Conservation (phyloP, 53 echinoderm and acorn worm genomes). For the Luidia sarsii region DNA sequence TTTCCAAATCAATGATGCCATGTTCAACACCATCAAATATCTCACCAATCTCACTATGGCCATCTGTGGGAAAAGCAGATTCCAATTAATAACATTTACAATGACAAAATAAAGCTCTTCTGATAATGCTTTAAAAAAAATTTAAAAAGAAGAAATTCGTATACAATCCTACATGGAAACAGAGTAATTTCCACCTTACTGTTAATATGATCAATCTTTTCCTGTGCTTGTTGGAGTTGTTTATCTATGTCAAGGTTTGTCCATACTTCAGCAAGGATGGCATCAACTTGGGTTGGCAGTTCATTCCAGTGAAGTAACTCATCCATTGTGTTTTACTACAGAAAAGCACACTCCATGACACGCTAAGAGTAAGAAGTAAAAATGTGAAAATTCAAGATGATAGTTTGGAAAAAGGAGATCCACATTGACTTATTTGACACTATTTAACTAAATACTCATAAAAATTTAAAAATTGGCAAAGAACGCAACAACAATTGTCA, state of each 20-base stretch:
- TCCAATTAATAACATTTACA: too few species aligned
- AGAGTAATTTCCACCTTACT: slow-evolving; percentile 8
- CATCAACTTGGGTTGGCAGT: slow-evolving; percentile 27
- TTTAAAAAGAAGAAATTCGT: too few species aligned
- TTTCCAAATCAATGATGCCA: slow-evolving; percentile 36
- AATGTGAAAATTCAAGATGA: too few species aligned
- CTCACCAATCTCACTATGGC: slow-evolving; percentile 50
- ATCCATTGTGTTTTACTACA: slow-evolving; percentile 4
- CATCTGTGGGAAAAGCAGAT: slow-evolving; percentile 10
- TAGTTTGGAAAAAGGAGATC: too few species aligned
- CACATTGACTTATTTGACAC: too few species aligned
- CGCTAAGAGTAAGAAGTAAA: too few species aligned
- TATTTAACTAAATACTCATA: too few species aligned
- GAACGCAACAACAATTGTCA: too few species aligned
- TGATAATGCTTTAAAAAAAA: too few species aligned
- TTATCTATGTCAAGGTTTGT: slow-evolving; percentile 37
- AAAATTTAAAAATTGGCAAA: too few species aligned
- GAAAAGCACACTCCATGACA: too few species aligned
- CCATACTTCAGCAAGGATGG: slow-evolving; percentile 33
- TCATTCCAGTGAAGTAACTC: slow-evolving; percentile 31
- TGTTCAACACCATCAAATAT: slow-evolving; percentile 44
- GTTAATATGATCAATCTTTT: slow-evolving; percentile 45
- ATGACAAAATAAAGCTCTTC: too few species aligned
- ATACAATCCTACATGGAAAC: neutral
- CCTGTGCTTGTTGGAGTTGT: slow-evolving; percentile 44